Evolutionary conservation across 2,888 invertebrate genomes (phyloP).

Genomic region (Agrochola lota): DNA sequence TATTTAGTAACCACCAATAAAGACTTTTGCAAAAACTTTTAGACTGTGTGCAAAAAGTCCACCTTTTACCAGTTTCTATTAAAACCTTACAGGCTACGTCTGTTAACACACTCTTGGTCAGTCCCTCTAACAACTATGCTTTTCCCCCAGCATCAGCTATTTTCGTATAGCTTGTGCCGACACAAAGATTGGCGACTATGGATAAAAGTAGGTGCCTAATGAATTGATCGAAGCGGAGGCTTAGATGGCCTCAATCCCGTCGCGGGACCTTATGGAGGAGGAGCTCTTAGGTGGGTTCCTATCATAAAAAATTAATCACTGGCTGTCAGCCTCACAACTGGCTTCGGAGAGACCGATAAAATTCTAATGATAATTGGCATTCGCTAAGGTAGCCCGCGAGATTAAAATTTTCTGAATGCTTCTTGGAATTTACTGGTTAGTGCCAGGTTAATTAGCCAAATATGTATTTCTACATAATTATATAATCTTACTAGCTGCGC

Average conservation of each 20-base stretch:
- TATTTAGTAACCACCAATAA: too few relatives aligned
- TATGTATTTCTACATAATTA: too few relatives aligned
- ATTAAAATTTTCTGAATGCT: too few relatives aligned
- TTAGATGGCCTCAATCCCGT: neutral
- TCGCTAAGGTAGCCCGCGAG: neutral
- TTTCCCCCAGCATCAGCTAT: neutral
- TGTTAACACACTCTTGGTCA: neutral
- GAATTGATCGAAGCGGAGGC: neutral
- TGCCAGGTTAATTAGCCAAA: neutral
- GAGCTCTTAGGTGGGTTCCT: neutral
- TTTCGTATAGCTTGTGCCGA: neutral
- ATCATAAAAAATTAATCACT: neutral
- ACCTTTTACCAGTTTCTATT: too few relatives aligned
- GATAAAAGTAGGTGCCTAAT: neutral
- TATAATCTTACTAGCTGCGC: too few relatives aligned
- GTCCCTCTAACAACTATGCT: too few relatives aligned
- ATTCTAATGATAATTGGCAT: neutral
- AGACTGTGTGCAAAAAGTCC: too few relatives aligned
- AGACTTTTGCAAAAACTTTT: too few relatives aligned
- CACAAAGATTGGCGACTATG: neutral
- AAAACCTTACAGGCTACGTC: too few relatives aligned
- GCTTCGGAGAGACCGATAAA: neutral
- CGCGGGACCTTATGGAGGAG: neutral
- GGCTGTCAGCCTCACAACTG: neutral
- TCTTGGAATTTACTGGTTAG: neutral